Evolutionary conservation across 2,113 vertebrate species (phyloP), one percentile per base, ranked within the genome.

Genomic region (Channa argus): DNA sequence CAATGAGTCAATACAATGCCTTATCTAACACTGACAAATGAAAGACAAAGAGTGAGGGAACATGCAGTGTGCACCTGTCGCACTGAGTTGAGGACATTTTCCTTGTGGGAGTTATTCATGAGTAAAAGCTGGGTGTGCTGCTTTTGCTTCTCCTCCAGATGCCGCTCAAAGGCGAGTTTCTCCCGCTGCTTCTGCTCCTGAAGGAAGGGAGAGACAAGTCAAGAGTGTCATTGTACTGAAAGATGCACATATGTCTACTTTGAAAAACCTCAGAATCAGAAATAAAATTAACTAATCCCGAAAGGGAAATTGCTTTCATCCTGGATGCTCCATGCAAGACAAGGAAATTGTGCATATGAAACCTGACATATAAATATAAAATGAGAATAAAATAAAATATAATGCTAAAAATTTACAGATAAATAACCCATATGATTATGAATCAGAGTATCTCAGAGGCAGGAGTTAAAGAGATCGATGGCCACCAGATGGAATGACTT

Each of bases 141-240:
- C 2, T 94, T 93, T 62, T 97, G 96, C 72, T 94, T 96, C 59
- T 94, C 55, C 24, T 94, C 92, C 85, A 96, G 85, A 49, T 93
- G 93, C 2, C 91, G 94, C 87, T 99, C 98, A 8, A 99, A 97
- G 10, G 95, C 96, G 62, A 99, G 86, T 75, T 98, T 98, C 89
- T 97, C 96, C 75, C 95, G 92, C 45, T 90, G 91, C 90, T 97
- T 98, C 77, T 94, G 91, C 70, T 96, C 96, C 98, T 99, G 86
- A 6, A 63, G 47, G 13, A 36, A 44, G 39, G 39, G 8, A 33
- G 24, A 8, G 13, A 1, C 14, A n/a, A 33, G 50, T 8, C 6
- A 11, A 49, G 47, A 5, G 11, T 45, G 6, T 45, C 9, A 3
- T 3, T 11, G 6, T 45, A 10, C 4, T 7, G 6, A 5, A 41